A percentile compares a stretch with the other conserved stretches of the same genome.
Evolutionary conservation across 2,113 vertebrate genomes (phyloP).

Genomic region (Mesembrinibis cayennensis): DNA sequence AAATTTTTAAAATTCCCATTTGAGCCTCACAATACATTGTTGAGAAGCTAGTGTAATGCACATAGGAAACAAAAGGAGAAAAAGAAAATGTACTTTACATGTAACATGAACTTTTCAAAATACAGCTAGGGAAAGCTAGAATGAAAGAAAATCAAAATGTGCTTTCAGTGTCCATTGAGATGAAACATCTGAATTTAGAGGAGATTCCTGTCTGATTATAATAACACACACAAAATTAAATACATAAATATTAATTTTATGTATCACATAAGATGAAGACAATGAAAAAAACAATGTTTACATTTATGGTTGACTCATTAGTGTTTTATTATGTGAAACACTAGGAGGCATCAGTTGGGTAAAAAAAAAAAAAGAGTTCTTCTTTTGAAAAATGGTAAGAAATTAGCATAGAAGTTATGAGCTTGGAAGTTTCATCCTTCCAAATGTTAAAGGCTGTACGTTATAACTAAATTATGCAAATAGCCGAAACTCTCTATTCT

Average conservation of each 20-base stretch:
- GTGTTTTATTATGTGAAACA: slow-evolving; percentile 75
- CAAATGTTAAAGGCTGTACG: slow-evolving; percentile 30
- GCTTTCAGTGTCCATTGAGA: slow-evolving; percentile 21
- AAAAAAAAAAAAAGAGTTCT: slow-evolving; percentile 62
- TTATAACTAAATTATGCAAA: slow-evolving; percentile 51
- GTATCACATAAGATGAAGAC: slow-evolving; percentile 60
- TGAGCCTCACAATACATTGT: not conserved
- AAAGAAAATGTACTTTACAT: not conserved
- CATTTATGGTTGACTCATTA: slow-evolving; percentile 75
- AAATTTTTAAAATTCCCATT: not conserved
- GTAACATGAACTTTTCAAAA: slow-evolving; percentile 52
- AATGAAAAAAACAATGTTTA: slow-evolving; percentile 74
- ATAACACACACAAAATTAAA: slow-evolving; percentile 73
- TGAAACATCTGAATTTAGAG: slow-evolving; percentile 59
- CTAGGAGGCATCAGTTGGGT: slow-evolving; percentile 79
- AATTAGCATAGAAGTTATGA: slow-evolving; percentile 60
- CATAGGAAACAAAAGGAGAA: not conserved
- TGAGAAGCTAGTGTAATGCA: not conserved
- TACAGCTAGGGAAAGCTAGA: slow-evolving; percentile 20
- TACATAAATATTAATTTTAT: slow-evolving; percentile 77
- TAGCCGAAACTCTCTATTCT: not conserved
- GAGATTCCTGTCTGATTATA: slow-evolving; percentile 58
- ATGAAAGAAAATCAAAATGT: slow-evolving; percentile 34
- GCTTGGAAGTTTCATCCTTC: slow-evolving; percentile 32
- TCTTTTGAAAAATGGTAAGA: slow-evolving; percentile 67